These are phyloP conservation scores for Callionymus lyra DNA, from an alignment of 2,113 vertebrate species.

Conservation along the genomic window DNA sequence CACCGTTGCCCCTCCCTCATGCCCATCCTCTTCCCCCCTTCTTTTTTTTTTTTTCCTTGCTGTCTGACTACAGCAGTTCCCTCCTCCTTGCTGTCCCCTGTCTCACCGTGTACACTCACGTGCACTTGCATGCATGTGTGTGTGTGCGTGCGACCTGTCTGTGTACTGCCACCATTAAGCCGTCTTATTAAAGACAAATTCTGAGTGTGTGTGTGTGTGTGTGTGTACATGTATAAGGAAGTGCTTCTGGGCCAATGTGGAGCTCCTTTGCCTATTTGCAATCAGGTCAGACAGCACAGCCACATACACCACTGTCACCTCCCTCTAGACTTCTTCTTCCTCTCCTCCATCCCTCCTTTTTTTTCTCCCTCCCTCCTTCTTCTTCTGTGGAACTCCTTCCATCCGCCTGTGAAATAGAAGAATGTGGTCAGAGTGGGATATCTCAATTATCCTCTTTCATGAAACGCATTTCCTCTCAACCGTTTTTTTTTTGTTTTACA, in stretches of 20 bases:
- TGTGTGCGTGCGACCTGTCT: conserved; percentile 22
- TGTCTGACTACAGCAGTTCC: conserved; percentile 47
- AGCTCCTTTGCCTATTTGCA: conserved; percentile 68
- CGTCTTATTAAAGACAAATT: conserved; percentile 52
- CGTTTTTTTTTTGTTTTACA: too few relatives aligned
- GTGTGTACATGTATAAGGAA: conserved; percentile 54
- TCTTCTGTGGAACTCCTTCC: conserved; percentile 20
- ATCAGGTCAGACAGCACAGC: conserved; percentile 68
- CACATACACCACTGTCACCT: conserved; percentile 69
- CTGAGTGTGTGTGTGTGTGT: conserved; percentile 41
- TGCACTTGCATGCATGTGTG: conserved; percentile 3
- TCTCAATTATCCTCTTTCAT: conserved; percentile 68
- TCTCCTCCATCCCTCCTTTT: conserved; percentile 14
- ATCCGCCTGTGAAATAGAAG: conserved; percentile 54
- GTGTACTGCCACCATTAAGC: conserved; percentile 49
- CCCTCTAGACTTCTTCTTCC: conserved; percentile 44
- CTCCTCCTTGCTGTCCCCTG: conserved; percentile 41
- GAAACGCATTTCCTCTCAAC: too few relatives aligned
- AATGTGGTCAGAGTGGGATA: conserved; percentile 63
- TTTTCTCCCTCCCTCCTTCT: conserved; percentile 14
- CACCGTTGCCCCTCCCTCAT: conserved; percentile 44
- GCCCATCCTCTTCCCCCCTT: conserved; percentile 10
- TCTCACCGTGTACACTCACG: conserved; percentile 13
- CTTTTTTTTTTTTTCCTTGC: conserved; percentile 26
- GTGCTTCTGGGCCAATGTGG: conserved; percentile 59